These are phyloP conservation scores for Eudyptes chrysolophus DNA, from an alignment of 2,113 vertebrate species.

Conservation along the genomic window DNA sequence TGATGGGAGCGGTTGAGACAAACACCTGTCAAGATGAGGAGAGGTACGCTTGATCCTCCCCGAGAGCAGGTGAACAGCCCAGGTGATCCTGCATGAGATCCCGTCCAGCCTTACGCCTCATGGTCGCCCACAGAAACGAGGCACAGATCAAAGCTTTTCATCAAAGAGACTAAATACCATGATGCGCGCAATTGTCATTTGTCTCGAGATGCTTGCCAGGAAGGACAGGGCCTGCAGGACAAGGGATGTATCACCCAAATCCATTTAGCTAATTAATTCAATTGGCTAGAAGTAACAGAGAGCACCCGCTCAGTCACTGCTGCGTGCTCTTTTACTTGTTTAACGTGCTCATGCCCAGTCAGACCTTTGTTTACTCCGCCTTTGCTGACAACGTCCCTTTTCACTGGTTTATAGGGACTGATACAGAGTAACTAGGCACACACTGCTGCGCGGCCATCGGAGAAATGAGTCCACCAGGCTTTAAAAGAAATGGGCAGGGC, in stretches of 20 bases:
- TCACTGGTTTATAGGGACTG: neutral
- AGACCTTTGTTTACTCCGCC: neutral
- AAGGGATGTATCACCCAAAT: neutral
- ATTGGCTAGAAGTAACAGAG: neutral
- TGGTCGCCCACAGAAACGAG: neutral
- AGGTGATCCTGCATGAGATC: neutral
- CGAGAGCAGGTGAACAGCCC: neutral
- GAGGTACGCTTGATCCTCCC: neutral
- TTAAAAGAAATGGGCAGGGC: neutral
- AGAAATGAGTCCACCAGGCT: neutral
- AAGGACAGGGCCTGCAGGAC: neutral
- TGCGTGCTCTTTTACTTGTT: neutral
- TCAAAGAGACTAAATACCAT: neutral
- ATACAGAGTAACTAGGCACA: neutral
- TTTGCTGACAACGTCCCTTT: neutral
- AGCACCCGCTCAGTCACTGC: fast-evolving
- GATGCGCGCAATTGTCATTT: fast-evolving
- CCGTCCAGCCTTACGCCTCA: neutral
- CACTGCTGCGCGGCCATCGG: fast-evolving
- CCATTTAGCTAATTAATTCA: neutral
- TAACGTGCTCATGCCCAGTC: neutral
- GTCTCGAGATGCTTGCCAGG: neutral
- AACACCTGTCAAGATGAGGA: neutral
- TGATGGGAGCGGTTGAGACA: fast-evolving
- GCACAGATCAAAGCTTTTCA: neutral